Conservation (phyloP, 1,140 invertebrate genomes). For the Druon quercuslanigerum region DNA sequence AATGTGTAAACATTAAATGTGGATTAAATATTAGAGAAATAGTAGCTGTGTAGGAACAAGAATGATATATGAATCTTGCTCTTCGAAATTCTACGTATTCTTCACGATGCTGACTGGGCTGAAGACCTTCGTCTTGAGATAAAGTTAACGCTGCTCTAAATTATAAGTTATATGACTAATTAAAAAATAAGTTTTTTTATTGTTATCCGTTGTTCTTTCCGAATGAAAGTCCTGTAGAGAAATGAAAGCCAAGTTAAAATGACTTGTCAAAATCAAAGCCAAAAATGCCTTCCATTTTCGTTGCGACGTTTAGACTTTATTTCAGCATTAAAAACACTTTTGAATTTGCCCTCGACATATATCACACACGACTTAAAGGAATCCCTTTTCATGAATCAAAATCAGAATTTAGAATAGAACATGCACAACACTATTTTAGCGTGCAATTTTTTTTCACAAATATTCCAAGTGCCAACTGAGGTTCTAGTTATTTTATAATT, state of each 20-base stretch:
- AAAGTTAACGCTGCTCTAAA: constrained; percentile 11
- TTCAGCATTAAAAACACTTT: constrained; percentile 9
- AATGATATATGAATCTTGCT: constrained; percentile 16
- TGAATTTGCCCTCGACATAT: neutral
- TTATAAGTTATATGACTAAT: neutral
- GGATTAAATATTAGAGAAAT: constrained; percentile 28
- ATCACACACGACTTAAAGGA: constrained; percentile 5
- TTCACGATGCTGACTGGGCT: neutral
- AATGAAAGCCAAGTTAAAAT: neutral
- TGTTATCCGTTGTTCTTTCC: neutral
- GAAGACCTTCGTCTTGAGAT: neutral
- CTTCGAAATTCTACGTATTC: constrained; percentile 1
- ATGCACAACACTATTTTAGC: neutral
- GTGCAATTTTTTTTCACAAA: constrained; percentile 15
- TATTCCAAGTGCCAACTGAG: constrained; percentile 29
- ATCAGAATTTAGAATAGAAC: neutral
- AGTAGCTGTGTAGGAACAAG: constrained; percentile 1
- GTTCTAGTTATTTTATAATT: constrained; percentile 13
- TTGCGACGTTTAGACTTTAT: neutral
- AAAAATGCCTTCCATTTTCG: constrained; percentile 22
- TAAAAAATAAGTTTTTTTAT: neutral
- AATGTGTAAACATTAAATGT: constrained; percentile 9
- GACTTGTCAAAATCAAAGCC: neutral
- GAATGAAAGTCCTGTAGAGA: neutral
- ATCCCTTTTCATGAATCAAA: neutral